Evolutionary conservation across 2,888 invertebrate species (phyloP).

Genomic region (Netelia inedita): DNA sequence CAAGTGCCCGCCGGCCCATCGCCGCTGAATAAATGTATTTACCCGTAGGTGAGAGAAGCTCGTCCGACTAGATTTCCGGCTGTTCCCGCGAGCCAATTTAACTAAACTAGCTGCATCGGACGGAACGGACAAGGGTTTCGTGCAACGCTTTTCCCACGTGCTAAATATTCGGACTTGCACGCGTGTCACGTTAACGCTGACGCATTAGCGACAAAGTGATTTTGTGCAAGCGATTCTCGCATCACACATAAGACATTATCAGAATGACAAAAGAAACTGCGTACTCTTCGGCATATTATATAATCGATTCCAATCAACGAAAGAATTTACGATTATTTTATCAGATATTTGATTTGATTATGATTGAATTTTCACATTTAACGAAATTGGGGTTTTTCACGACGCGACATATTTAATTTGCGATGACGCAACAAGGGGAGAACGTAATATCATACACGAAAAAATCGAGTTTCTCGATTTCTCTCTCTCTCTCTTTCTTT

Average conservation of each 20-base stretch:
- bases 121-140: too few relatives aligned
- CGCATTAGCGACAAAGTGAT: too few relatives aligned
- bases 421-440: slow-evolving; percentile 1
- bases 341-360: neutral
- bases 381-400: neutral
- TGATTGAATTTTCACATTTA: neutral
- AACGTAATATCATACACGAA: neutral
- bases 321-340: too few relatives aligned
- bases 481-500: neutral
- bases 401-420: slow-evolving; percentile 13
- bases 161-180: too few relatives aligned
- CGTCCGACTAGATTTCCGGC: slow-evolving; percentile 40
- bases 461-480: neutral
- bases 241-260: too few relatives aligned
- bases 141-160: too few relatives aligned
- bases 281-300: too few relatives aligned
- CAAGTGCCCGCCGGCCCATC: too few relatives aligned
- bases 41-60: slow-evolving; percentile 29
- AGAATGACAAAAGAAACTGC: too few relatives aligned
- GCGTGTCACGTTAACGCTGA: too few relatives aligned
- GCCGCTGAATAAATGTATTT: slow-evolving; percentile 39
- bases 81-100: slow-evolving; percentile 38
- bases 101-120: slow-evolving; percentile 28
- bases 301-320: too few relatives aligned
- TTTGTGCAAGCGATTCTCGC: too few relatives aligned